Percentiles rank a stretch among this genome's conserved stretches.
Conservation (phyloP, 2,888 invertebrate species). For the Drosophila ustulata region DNA sequence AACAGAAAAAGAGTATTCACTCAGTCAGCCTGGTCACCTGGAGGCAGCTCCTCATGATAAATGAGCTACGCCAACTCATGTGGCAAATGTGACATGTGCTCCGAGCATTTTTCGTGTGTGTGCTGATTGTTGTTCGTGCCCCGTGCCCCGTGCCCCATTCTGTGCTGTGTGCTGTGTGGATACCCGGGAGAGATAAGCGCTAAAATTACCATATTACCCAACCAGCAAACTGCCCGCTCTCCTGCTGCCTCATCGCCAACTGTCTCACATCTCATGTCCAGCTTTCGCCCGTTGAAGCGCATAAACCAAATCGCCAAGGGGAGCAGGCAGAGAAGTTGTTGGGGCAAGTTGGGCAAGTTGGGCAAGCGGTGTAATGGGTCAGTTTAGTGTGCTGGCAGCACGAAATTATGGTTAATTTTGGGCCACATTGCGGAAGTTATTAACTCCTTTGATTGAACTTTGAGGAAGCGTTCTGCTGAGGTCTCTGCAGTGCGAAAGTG, state of each 20-base stretch:
- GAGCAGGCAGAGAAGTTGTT: background rate
- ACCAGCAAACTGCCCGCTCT: constrained; percentile 9
- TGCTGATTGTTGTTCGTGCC: constrained; percentile 36
- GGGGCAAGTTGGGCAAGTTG: background rate
- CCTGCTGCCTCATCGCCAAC: background rate
- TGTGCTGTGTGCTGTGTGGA: constrained; percentile 20
- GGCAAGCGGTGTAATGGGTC: constrained; percentile 51
- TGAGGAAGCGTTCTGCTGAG: constrained; percentile 27
- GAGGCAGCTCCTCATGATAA: constrained; percentile 62
- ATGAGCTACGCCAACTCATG: constrained; percentile 71
- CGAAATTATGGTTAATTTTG: constrained; percentile 68
- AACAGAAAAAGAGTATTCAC: background rate
- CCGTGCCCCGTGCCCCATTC: constrained; percentile 8
- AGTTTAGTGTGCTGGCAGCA: constrained; percentile 53
- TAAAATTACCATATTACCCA: constrained; percentile 66
- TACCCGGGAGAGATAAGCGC: constrained; percentile 56
- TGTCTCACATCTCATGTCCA: constrained; percentile 7
- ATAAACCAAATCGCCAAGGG: constrained; percentile 33
- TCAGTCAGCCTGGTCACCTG: constrained; percentile 12
- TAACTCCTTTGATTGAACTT: constrained; percentile 68
- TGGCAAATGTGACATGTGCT: constrained; percentile 78
- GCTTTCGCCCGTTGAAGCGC: constrained; percentile 33
- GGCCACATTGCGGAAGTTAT: constrained; percentile 67
- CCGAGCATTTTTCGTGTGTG: constrained; percentile 63
- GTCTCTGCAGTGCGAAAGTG: constrained; percentile 32